Conservation (phyloP, 1,140 invertebrate genomes). For the Reticulitermes speratus region DNA sequence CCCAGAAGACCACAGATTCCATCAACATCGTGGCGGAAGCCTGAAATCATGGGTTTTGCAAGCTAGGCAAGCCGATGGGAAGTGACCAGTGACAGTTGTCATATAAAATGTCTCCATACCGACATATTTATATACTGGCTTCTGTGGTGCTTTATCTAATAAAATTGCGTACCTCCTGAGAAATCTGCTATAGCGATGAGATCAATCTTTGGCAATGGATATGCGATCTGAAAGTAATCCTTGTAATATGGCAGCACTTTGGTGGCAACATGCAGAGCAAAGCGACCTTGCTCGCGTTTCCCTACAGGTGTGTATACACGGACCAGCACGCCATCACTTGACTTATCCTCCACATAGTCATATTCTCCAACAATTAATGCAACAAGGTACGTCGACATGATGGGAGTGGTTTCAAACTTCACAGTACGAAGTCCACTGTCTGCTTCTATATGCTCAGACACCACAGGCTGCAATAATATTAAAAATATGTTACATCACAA, state of each 20-base stretch:
- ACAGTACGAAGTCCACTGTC: constrained; percentile 59
- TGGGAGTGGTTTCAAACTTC: constrained; percentile 81
- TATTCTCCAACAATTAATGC: constrained; percentile 93
- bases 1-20: no score
- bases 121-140: constrained; percentile 27
- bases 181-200: constrained; percentile 94
- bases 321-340: constrained; percentile 78
- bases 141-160: neutral
- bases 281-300: constrained; percentile 88
- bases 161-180: constrained; percentile 57
- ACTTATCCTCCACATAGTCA: constrained; percentile 84
- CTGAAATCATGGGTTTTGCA: no score
- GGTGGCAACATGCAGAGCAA: constrained; percentile 84
- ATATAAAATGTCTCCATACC: no score
- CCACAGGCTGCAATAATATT: constrained; percentile 58
- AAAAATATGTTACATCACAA: neutral
- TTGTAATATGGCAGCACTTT: constrained; percentile 91
- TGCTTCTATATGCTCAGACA: constrained; percentile 52
- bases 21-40: no score
- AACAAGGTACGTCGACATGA: constrained; percentile 96
- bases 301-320: constrained; percentile 90
- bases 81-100: no score
- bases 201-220: constrained; percentile 95
- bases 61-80: no score
- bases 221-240: constrained; percentile 91